Percentiles rank a stretch among this genome's conserved stretches.
Evolutionary conservation across 64 coral and sea anemone species (phyloP).

Genomic region (Porites lutea): DNA sequence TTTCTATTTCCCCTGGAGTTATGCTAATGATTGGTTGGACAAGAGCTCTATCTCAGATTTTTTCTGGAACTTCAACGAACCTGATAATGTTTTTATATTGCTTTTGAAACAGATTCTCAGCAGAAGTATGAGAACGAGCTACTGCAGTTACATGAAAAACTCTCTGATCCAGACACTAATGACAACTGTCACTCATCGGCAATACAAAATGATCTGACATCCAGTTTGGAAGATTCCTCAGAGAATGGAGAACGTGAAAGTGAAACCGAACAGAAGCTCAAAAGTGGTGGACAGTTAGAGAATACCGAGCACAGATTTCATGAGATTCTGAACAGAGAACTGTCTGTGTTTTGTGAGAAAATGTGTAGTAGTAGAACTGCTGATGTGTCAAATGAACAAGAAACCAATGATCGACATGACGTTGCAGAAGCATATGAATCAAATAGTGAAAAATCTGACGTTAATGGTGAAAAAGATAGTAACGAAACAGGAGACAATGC

Average conservation of each 20-base stretch:
- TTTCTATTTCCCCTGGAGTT: no score
- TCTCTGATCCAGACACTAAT: conserved; percentile 7
- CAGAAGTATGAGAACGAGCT: conserved; percentile 83
- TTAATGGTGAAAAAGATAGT: not conserved
- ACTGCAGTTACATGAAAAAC: conserved; percentile 56
- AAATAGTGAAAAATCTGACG: not conserved
- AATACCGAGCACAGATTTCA: not conserved
- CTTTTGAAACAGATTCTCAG: conserved; percentile 66
- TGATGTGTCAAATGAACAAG: conserved; percentile 26
- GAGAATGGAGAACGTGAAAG: conserved; percentile 22
- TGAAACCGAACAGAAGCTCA: not conserved
- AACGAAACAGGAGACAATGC: conserved; percentile 25
- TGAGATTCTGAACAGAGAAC: conserved; percentile 30
- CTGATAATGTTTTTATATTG: not conserved
- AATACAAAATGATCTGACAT: conserved; percentile 19
- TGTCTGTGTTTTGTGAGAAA: conserved; percentile 23
- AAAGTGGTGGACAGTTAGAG: not conserved
- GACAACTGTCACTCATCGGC: conserved; percentile 3
- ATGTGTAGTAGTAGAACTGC: conserved; percentile 21
- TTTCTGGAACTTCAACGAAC: no score
- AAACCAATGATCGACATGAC: conserved; percentile 19
- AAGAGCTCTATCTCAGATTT: no score
- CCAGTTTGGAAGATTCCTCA: not conserved
- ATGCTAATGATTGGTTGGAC: no score
- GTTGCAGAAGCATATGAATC: not conserved